Evolutionary conservation across 2,888 invertebrate species (phyloP).

Genomic region (Syritta pipiens): DNA sequence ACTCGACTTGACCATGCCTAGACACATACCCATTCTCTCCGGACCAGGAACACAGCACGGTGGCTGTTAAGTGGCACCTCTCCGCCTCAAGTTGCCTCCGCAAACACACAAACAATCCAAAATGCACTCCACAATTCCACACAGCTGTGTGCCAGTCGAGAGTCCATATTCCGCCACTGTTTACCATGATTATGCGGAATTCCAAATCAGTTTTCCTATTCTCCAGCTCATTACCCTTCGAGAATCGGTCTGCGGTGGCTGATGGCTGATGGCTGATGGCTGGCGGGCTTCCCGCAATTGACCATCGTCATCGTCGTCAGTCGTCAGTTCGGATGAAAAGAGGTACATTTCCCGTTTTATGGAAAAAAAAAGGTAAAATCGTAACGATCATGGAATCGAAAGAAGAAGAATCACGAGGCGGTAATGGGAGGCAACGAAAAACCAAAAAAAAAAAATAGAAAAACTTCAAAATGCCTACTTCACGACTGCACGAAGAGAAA

Average conservation of each 20-base stretch:
- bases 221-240: conserved; percentile 65
- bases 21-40: conserved; percentile 24
- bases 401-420: conserved; percentile 52
- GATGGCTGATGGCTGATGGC: too few species aligned
- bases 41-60: conserved; percentile 17
- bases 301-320: conserved; percentile 32
- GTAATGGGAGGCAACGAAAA: conserved; percentile 63
- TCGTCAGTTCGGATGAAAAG: conserved; percentile 19
- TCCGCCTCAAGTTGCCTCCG: conserved; percentile 18
- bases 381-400: conserved; percentile 11
- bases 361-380: conserved; percentile 16
- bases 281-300: conserved; percentile 18
- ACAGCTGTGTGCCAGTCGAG: conserved; percentile 16
- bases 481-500: conserved; percentile 69
- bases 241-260: conserved; percentile 33
- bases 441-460: too few species aligned
- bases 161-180: conserved; percentile 62
- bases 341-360: conserved; percentile 58
- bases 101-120: conserved; percentile 44
- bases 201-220: conserved; percentile 62
- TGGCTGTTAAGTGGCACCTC: conserved; percentile 30
- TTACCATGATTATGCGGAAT: conserved; percentile 69
- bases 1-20: conserved; percentile 25
- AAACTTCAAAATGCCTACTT: conserved; percentile 61
- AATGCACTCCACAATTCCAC: conserved; percentile 18